Percentiles rank a stretch among this genome's conserved stretches.
Evolutionary conservation across 2,888 invertebrate genomes (phyloP).

Genomic region (Bhutanitis thaidina): DNA sequence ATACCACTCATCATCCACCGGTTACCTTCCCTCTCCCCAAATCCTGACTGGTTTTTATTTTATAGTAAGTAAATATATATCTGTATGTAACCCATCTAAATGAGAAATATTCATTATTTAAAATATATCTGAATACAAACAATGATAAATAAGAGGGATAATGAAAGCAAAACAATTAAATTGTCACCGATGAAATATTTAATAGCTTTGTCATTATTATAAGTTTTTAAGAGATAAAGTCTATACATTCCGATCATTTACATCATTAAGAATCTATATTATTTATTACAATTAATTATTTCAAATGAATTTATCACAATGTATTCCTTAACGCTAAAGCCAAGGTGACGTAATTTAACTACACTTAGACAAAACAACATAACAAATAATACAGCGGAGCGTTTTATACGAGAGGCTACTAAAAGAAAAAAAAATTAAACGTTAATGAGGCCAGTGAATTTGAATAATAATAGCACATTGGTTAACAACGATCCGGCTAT

Average conservation of each 20-base stretch:
- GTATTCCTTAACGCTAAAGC: conserved; percentile 5
- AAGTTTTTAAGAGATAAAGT: conserved; percentile 13
- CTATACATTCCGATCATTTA: background rate
- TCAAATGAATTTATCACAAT: conserved; percentile 17
- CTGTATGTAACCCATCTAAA: too few relatives aligned
- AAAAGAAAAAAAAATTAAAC: too few relatives aligned
- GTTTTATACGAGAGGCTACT: too few relatives aligned
- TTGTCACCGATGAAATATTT: conserved; percentile 6
- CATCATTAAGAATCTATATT: background rate
- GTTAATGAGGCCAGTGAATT: too few relatives aligned
- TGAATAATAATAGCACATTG: background rate
- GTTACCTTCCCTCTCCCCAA: too few relatives aligned
- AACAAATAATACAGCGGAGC: too few relatives aligned
- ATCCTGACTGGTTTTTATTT: too few relatives aligned
- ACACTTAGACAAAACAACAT: background rate
- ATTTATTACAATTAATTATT: background rate
- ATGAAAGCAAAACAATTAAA: background rate
- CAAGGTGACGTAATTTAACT: too few relatives aligned
- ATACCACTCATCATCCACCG: too few relatives aligned
- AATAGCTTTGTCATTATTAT: conserved; percentile 10
- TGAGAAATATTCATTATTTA: too few relatives aligned
- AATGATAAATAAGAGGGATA: background rate
- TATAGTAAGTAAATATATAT: too few relatives aligned
- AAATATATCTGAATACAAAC: too few relatives aligned
- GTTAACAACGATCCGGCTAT: background rate